Base-by-base conservation (phyloP, 2,888 invertebrate genomes). In the Arctia plantaginis region DNA sequence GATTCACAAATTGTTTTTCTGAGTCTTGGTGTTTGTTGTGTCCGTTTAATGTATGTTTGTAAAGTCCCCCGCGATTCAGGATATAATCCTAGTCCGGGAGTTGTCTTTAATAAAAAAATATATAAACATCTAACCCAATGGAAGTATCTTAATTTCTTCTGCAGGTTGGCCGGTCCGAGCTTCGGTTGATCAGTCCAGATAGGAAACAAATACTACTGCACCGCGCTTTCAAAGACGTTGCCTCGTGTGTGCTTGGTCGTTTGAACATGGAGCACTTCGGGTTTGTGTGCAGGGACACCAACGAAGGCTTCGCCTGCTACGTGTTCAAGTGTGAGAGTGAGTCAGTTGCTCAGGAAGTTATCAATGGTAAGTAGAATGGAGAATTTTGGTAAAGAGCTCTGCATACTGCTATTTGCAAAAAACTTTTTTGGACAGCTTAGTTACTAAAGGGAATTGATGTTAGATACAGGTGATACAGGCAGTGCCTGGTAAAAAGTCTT, bases 111-210 rank as follows among this genome's bases (percentile, higher is more conserved):
- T n/a, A n/a, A n/a, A n/a, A n/a, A n/a, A n/a, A n/a, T n/a, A 35
- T 35, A 15, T 10, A 15, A 18, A 15, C 18, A 44, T 44, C 47
- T 18, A 47, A 18, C 6, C 18, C 18, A 18, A 47, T 47, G 20
- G 6, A 47, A 47, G 47, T 47, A 47, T n/a, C 6, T 35, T 6
- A 35, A 35, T 4, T 10, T 67, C 39, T 27, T 62, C 86, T 88
- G 68, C 93, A 98, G 96, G 98, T 99, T 13, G 99, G 98, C 12
- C 96, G 98, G 67, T 97, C 97, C 39, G 99, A 99, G 90, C 95
- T 99, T 20, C 97, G 98, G 67, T 96, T 99, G 10, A 99, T 99
- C 81, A 99, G 99, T 86, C 98, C 99, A 0, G 99, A 99, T 90
- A 97, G 98, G 75, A 99, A 99, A 88, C 98, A 98, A 86, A 97